Percentiles rank a stretch among this genome's conserved stretches.
These are phyloP conservation scores for Acrobasis repandana DNA, from an alignment of 2,888 invertebrate species.

Conservation along the genomic window DNA sequence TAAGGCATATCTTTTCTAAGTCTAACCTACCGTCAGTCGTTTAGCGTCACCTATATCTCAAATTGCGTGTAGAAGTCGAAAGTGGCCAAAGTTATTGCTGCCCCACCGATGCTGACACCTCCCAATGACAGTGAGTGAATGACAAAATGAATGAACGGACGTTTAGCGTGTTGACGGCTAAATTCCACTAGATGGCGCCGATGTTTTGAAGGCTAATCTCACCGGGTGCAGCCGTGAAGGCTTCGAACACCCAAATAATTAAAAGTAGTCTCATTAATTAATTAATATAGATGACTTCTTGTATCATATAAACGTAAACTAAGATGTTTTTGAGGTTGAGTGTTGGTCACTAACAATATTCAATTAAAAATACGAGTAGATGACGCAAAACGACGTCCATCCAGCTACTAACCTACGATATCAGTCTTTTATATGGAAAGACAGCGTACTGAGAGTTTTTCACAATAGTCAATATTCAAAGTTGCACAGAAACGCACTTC, in stretches of 20 bases:
- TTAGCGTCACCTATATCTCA: conserved; percentile 16
- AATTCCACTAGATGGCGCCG: no score
- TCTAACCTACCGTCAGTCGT: conserved; percentile 11
- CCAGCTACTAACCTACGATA: conserved; percentile 37
- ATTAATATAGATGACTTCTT: no score
- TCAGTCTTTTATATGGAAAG: conserved; percentile 56
- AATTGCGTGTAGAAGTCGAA: not conserved
- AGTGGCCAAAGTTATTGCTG: not conserved
- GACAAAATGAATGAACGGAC: no score
- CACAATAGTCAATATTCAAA: not conserved
- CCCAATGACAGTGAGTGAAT: no score
- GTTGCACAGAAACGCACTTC: not conserved
- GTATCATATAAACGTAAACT: no score
- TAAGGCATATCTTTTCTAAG: conserved; percentile 27
- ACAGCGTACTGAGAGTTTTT: conserved; percentile 33
- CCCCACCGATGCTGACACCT: no score
- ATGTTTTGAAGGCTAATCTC: no score
- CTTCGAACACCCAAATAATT: no score
- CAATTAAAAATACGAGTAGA: not conserved
- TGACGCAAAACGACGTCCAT: not conserved
- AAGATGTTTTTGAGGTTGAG: no score
- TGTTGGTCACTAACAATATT: not conserved
- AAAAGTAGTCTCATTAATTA: no score
- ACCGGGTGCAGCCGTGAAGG: no score
- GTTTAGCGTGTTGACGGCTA: no score